These are phyloP conservation scores for Cavia porcellus DNA, from an alignment of 2,113 vertebrate species.

Conservation along the genomic window DNA sequence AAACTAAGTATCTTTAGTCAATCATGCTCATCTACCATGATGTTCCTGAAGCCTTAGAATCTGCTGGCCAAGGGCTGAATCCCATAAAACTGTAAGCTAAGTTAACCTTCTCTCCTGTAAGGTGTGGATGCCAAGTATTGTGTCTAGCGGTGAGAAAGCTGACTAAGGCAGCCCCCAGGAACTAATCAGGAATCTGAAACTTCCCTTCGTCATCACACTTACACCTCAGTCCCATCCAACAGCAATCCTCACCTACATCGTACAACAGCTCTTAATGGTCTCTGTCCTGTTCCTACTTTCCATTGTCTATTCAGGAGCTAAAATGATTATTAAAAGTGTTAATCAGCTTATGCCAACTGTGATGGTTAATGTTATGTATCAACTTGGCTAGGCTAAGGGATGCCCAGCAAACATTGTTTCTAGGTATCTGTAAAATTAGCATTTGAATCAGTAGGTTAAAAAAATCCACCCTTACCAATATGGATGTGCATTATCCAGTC, in stretches of 20 bases:
- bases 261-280: not conserved
- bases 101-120: not conserved
- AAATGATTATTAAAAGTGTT: not conserved
- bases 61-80: not conserved
- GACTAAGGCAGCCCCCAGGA: not conserved
- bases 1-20: not conserved
- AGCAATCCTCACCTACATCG: not conserved
- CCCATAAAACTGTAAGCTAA: not conserved
- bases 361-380: not conserved
- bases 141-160: not conserved
- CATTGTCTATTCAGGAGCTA: not conserved
- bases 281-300: not conserved
- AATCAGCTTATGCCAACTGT: not conserved
- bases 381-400: not conserved
- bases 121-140: not conserved
- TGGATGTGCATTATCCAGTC: not conserved
- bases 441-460: not conserved
- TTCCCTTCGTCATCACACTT: not conserved
- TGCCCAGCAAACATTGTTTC: not conserved
- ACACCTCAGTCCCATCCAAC: not conserved
- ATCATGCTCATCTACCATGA: not conserved
- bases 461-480: not conserved
- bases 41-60: not conserved
- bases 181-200: conserved; percentile 6
- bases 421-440: not conserved